phyloP scores from a whole-genome alignment of 2,113 vertebrate genomes.

The Salminus brasiliensis region DNA sequence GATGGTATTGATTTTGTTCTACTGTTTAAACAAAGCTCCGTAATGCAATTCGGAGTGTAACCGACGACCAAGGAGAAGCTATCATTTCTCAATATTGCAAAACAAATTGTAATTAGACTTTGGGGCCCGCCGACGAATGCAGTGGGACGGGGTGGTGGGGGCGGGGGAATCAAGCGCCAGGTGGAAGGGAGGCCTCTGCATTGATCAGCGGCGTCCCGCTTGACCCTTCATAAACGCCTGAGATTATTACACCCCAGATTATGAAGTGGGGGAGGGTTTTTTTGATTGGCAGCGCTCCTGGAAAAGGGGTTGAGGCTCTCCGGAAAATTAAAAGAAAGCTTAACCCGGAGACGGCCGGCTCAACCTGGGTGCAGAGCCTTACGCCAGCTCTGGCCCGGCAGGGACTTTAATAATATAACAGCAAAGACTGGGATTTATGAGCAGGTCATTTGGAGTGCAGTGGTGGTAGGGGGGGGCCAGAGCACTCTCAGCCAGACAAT shows the following conservation, averaged over 20 bases:
- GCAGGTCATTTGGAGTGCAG: conserved; percentile 46
- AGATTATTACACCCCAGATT: conserved; percentile 61
- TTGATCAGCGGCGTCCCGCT: conserved; percentile 54
- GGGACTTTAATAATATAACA: conserved; percentile 61
- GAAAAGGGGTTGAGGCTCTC: conserved; percentile 47
- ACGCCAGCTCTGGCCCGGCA: conserved; percentile 29
- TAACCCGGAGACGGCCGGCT: conserved; percentile 47
- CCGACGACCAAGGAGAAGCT: conserved; percentile 52
- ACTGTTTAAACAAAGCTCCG: conserved; percentile 56
- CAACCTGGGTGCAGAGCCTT: conserved; percentile 4
- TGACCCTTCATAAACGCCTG: conserved; percentile 60
- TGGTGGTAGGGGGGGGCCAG: conserved; percentile 4
- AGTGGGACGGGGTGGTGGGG: conserved; percentile 6
- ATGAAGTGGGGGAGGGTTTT: conserved; percentile 6
- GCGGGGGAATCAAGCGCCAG: neutral
- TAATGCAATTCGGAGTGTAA: conserved; percentile 58
- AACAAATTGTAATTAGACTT: conserved; percentile 62
- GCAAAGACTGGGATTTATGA: conserved; percentile 59
- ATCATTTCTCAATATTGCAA: conserved; percentile 64
- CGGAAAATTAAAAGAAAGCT: conserved; percentile 54
- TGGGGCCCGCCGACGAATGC: conserved; percentile 9
- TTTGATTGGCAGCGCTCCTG: conserved; percentile 48
- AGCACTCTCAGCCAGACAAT: conserved; percentile 44
- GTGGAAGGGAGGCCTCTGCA: conserved; percentile 33
- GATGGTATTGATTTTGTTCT: conserved; percentile 57